Evolutionary conservation across 2,797 vertebrate species (phyloP), one percentile per base, ranked within the genome.

Genomic region (Carcharodon carcharias): DNA sequence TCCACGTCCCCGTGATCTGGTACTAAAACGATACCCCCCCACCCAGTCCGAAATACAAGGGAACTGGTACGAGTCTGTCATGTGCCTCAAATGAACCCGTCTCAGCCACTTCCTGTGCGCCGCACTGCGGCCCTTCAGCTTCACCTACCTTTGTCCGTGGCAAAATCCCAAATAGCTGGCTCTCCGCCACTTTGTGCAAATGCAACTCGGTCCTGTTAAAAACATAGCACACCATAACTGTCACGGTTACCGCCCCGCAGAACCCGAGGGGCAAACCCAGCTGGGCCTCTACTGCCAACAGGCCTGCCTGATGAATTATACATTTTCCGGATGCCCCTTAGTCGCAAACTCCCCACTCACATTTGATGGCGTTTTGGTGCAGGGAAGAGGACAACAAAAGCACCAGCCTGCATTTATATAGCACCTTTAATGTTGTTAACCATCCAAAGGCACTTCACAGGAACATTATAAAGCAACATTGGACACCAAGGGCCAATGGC

Each of bases 141-240:
- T 35, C 94, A 67, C 71, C 96, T 97, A 99, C 99, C 98, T 99
- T 99, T 0, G 98, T 96, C 96, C 98, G 98, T 0, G 97, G 96
- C 0, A 97, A 97, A n/a, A 99, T 99, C 87, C 99, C 98, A 31
- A 99, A 99, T 1, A 97, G 97, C 97, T 98, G 98, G 97, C 95
- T 96, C 14, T 99, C 98, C 0, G 98, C 96, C 94, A 97, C 96
- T 96, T 99, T 98, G 97, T 99, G 98, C 96, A 99, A 98, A 96
- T 98, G 97, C 93, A 99, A 98, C 63, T 98, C 98, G 0, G 98
- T 99, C 98, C 99, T 99, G 96, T 96, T 88, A 96, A 91, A 23
- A 77, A 95, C 50, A 95, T 12, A 71, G 9, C 1, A 26, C 23
- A 56, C 65, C 61, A 96, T 26, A 28, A 26, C 31, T n/a, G 12